phyloP scores from a whole-genome alignment of 2,113 vertebrate genomes.

The Dendropsophus ebraccatus region DNA sequence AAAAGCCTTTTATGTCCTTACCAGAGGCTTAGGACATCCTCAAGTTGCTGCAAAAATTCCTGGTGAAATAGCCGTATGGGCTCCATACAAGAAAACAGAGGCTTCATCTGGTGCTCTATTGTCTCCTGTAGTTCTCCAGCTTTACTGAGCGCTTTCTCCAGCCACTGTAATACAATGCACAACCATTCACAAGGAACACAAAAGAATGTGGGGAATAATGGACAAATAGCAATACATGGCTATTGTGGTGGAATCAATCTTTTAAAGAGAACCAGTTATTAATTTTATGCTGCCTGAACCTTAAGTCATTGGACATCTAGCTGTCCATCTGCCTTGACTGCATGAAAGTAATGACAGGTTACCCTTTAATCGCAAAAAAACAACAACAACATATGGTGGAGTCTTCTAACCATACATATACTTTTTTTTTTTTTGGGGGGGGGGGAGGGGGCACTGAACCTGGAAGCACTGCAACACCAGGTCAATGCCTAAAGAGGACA shows the following conservation, averaged over 20 bases:
- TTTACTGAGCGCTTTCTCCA: conserved; percentile 89
- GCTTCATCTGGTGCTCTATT: conserved; percentile 84
- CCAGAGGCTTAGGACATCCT: conserved; percentile 91
- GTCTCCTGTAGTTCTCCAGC: conserved; percentile 78
- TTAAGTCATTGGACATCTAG: too few relatives aligned
- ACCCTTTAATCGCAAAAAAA: too few relatives aligned
- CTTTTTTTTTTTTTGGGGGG: too few relatives aligned
- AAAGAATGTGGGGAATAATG: not conserved
- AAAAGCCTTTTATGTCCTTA: conserved; percentile 61
- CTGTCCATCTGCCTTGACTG: too few relatives aligned
- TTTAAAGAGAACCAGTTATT: too few relatives aligned
- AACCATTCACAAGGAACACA: not conserved
- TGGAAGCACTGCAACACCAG: too few relatives aligned
- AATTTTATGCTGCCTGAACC: too few relatives aligned
- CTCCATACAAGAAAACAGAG: conserved; percentile 94
- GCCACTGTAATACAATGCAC: conserved; percentile 80
- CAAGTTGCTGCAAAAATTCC: conserved; percentile 90
- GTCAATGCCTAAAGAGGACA: too few relatives aligned
- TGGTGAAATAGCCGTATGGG: conserved; percentile 94
- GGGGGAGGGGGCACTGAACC: too few relatives aligned
- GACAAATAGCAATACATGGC: not conserved
- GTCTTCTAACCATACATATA: too few relatives aligned
- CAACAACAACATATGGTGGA: too few relatives aligned
- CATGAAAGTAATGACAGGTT: too few relatives aligned
- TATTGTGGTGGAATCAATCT: not conserved